Evolutionary conservation across 2,888 invertebrate genomes (phyloP).

Genomic region (Ochropleura leucogaster): DNA sequence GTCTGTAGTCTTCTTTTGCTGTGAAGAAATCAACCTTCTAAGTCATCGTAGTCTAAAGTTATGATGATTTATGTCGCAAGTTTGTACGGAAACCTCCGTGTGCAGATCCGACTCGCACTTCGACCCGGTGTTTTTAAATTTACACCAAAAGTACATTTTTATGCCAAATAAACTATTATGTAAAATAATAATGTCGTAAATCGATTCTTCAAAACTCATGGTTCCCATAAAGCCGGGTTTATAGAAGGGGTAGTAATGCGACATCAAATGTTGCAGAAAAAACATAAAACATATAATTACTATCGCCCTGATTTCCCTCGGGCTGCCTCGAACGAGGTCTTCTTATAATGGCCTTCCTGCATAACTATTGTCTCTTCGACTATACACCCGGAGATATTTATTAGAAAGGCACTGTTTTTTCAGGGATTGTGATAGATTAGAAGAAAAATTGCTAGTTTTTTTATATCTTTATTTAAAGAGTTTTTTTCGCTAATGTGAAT

Average conservation of each 20-base stretch:
- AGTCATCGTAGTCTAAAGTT: too few species aligned
- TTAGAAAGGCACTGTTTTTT: constrained; percentile 29
- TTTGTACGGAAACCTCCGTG: too few species aligned
- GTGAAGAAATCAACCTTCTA: too few species aligned
- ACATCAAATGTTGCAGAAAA: constrained; percentile 68
- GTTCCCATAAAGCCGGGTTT: constrained; percentile 33
- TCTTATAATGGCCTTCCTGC: constrained; percentile 68
- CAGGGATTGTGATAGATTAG: constrained; percentile 35
- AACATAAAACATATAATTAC: constrained; percentile 83
- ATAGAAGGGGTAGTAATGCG: constrained; percentile 44
- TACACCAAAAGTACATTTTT: background rate
- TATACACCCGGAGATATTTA: constrained; percentile 44
- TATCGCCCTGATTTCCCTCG: constrained; percentile 84
- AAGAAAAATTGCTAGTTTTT: background rate
- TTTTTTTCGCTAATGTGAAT: too few species aligned
- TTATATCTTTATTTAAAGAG: too few species aligned
- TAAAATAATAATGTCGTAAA: constrained; percentile 33
- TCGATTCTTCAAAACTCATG: constrained; percentile 27
- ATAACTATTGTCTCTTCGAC: constrained; percentile 61
- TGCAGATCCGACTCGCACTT: too few species aligned
- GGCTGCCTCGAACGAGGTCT: constrained; percentile 63
- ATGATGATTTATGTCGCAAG: too few species aligned
- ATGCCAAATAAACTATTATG: constrained; percentile 3
- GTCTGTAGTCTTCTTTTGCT: too few species aligned
- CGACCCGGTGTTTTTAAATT: background rate